These are phyloP conservation scores for Agrochola lychnidis DNA, from an alignment of 2,888 invertebrate genomes.

Conservation along the genomic window DNA sequence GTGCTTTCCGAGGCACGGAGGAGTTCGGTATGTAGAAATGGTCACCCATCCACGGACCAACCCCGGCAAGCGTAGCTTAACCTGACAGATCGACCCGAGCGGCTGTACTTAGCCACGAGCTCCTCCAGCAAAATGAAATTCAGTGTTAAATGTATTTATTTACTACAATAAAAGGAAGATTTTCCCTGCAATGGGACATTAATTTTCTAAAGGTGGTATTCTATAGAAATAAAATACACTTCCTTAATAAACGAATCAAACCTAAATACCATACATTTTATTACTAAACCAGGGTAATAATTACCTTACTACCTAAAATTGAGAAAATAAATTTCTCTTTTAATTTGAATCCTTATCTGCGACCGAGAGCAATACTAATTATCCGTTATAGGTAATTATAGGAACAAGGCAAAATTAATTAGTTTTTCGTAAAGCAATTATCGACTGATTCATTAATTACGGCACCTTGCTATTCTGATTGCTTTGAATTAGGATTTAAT, in stretches of 20 bases:
- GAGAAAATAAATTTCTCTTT: constrained; percentile 41
- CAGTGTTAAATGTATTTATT: no score
- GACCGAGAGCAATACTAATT: constrained; percentile 45
- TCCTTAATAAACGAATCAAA: not conserved
- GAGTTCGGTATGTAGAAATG: no score
- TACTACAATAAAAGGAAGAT: no score
- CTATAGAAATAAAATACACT: not conserved
- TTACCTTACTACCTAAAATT: constrained; percentile 21
- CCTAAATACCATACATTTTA: not conserved
- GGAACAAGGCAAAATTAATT: constrained; percentile 58
- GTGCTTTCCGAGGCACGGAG: no score
- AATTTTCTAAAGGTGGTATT: not conserved
- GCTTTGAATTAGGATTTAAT: constrained; percentile 47
- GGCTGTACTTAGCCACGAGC: no score
- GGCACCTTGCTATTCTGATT: constrained; percentile 50
- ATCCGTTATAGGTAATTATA: constrained; percentile 56
- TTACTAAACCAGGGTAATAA: constrained; percentile 15
- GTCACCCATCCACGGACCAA: no score
- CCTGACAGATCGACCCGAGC: no score
- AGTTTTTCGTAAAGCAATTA: constrained; percentile 59
- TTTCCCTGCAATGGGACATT: not conserved
- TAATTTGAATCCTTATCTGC: constrained; percentile 43
- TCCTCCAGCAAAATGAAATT: no score
- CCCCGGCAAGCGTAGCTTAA: no score
- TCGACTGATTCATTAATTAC: constrained; percentile 55